Conservation (phyloP, 1,140 invertebrate genomes). For the Drosophila triauraria region DNA sequence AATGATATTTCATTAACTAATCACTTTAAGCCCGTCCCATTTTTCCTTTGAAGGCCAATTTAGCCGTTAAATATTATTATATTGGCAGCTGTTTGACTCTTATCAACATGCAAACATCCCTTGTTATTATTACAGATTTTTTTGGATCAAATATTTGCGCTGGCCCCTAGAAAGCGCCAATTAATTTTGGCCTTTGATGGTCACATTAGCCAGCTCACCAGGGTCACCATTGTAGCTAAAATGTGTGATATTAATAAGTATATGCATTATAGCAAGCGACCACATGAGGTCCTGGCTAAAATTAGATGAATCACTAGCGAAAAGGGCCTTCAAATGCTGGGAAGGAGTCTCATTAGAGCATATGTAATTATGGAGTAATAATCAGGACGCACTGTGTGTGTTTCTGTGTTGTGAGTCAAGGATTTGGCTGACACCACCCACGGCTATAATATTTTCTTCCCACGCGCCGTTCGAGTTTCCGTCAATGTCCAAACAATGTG, state of each 20-base stretch:
- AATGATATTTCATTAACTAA: background rate
- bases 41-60: slow-evolving; percentile 9
- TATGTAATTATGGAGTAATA: slow-evolving; percentile 53
- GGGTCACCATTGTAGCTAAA: slow-evolving; percentile 49
- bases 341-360: slow-evolving; percentile 46
- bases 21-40: background rate
- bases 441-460: slow-evolving; percentile 25
- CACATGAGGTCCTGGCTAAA: slow-evolving; percentile 65
- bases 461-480: slow-evolving; percentile 14
- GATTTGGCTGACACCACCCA: slow-evolving; percentile 18
- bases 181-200: slow-evolving; percentile 74
- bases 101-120: slow-evolving; percentile 48
- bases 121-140: slow-evolving; percentile 12
- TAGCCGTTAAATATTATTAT: slow-evolving; percentile 17
- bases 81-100: slow-evolving; percentile 39
- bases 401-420: slow-evolving; percentile 17
- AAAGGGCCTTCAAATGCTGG: slow-evolving; percentile 20
- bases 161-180: slow-evolving; percentile 60
- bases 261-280: slow-evolving; percentile 25
- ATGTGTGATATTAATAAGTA: slow-evolving; percentile 39
- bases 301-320: slow-evolving; percentile 47
- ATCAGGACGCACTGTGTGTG: slow-evolving; percentile 23
- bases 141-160: slow-evolving; percentile 40
- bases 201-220: slow-evolving; percentile 47
- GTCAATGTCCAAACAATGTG: slow-evolving; percentile 65